Percentiles rank a stretch among this genome's conserved stretches.
phyloP scores from a whole-genome alignment of 2,797 vertebrate genomes.

The Acropternis orthonyx region DNA sequence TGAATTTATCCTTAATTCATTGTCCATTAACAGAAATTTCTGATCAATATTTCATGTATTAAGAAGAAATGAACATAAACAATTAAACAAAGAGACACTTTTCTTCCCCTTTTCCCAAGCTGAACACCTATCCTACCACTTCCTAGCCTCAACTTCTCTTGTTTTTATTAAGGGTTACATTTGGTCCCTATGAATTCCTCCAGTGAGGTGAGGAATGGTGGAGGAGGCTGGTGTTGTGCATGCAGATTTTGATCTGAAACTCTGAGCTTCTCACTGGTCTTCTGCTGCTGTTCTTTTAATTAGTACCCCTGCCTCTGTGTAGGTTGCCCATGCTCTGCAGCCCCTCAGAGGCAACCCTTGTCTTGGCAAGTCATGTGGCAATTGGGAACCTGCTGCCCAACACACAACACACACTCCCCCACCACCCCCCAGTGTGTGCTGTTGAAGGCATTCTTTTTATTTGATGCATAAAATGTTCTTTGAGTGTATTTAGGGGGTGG shows the following conservation, averaged over 20 bases:
- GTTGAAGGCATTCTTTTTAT: background rate
- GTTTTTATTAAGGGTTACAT: background rate
- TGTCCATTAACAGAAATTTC: background rate
- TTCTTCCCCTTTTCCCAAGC: background rate
- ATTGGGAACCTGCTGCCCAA: background rate
- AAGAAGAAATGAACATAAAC: background rate
- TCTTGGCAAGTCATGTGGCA: background rate
- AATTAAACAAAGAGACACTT: background rate
- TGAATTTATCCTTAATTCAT: background rate
- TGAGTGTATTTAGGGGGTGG: background rate
- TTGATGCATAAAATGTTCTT: background rate
- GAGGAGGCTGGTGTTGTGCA: background rate
- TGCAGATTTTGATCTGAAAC: background rate
- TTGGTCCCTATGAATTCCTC: background rate
- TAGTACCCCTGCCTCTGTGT: background rate
- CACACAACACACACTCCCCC: background rate
- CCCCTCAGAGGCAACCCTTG: background rate
- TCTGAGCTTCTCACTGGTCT: background rate
- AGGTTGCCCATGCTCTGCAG: background rate
- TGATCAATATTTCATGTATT: background rate
- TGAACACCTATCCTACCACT: background rate
- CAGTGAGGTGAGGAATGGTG: background rate
- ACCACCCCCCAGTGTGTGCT: background rate
- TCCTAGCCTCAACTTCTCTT: background rate
- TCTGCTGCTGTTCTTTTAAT: background rate